Conservation (phyloP, 2,888 invertebrate species). For the Drosophila picticornis region DNA sequence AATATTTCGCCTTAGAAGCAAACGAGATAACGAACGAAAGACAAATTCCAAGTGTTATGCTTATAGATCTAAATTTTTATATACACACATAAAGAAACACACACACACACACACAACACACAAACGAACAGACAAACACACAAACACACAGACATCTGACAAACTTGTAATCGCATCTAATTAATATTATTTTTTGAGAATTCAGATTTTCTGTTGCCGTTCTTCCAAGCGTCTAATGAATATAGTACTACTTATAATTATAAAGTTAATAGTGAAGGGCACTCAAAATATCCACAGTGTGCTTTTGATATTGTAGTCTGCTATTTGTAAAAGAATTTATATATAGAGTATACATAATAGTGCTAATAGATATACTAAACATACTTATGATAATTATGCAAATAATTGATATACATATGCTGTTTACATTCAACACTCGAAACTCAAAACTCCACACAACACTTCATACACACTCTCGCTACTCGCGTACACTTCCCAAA, state of each 20-base stretch:
- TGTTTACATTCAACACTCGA: constrained; percentile 27
- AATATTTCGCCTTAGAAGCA: constrained; percentile 82
- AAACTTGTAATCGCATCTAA: constrained; percentile 44
- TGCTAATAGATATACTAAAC: constrained; percentile 44
- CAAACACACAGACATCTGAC: constrained; percentile 12
- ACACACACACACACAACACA: constrained; percentile 30
- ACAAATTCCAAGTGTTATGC: constrained; percentile 77
- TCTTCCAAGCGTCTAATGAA: constrained; percentile 65
- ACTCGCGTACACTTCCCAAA: constrained; percentile 11
- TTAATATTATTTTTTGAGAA: constrained; percentile 39
- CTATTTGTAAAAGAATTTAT: constrained; percentile 79
- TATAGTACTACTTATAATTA: constrained; percentile 18
- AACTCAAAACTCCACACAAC: constrained; percentile 16
- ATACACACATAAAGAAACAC: constrained; percentile 45
- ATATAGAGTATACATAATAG: constrained; percentile 51
- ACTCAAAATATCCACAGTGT: constrained; percentile 66
- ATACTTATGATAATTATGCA: constrained; percentile 65
- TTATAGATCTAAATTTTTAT: constrained; percentile 78
- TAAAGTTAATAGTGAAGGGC: constrained; percentile 44
- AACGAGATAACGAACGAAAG: constrained; percentile 65
- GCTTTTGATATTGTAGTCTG: constrained; percentile 78
- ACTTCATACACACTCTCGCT: constrained; percentile 21
- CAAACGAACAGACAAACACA: constrained; percentile 13
- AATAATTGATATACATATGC: constrained; percentile 33
- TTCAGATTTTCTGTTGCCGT: constrained; percentile 64